phyloP scores from a whole-genome alignment of 2,113 vertebrate genomes.

The Caranx melampygus region DNA sequence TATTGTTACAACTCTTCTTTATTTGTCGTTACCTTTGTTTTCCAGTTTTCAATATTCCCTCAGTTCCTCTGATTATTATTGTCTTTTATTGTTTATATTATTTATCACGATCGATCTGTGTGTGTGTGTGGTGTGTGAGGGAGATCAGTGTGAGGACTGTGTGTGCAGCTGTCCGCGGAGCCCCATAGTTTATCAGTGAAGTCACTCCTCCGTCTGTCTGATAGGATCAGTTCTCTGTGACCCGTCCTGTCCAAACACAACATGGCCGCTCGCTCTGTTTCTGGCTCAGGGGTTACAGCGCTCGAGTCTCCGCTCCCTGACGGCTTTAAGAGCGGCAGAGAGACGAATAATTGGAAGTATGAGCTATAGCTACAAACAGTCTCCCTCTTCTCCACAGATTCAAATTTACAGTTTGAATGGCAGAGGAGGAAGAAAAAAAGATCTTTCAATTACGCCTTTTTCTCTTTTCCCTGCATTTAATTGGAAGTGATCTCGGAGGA shows the following conservation, averaged over 20 bases:
- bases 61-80: too few species aligned
- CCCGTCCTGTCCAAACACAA: slow-evolving; percentile 42
- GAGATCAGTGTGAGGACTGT: slow-evolving; percentile 31
- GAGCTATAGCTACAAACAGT: slow-evolving; percentile 63
- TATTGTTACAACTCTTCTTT: too few species aligned
- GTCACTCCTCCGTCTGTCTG: slow-evolving; percentile 36
- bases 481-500: slow-evolving; percentile 84
- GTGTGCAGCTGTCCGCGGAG: slow-evolving; percentile 25
- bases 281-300: slow-evolving; percentile 49
- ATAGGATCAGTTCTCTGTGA: slow-evolving; percentile 54
- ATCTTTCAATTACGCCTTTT: slow-evolving; percentile 83
- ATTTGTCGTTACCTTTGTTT: too few species aligned
- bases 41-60: too few species aligned
- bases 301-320: slow-evolving; percentile 50
- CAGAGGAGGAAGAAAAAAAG: slow-evolving; percentile 71
- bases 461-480: slow-evolving; percentile 76
- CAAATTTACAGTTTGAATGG: slow-evolving; percentile 80
- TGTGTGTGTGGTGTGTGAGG: background rate
- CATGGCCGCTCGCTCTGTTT: slow-evolving; percentile 35
- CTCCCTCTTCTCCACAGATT: slow-evolving; percentile 56
- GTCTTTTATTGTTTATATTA: too few species aligned
- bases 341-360: slow-evolving; percentile 72
- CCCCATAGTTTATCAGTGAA: slow-evolving; percentile 52
- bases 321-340: slow-evolving; percentile 64
- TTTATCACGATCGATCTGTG: too few species aligned